Conservation (phyloP, 2,113 vertebrate species). For the Acanthisitta chloris region DNA sequence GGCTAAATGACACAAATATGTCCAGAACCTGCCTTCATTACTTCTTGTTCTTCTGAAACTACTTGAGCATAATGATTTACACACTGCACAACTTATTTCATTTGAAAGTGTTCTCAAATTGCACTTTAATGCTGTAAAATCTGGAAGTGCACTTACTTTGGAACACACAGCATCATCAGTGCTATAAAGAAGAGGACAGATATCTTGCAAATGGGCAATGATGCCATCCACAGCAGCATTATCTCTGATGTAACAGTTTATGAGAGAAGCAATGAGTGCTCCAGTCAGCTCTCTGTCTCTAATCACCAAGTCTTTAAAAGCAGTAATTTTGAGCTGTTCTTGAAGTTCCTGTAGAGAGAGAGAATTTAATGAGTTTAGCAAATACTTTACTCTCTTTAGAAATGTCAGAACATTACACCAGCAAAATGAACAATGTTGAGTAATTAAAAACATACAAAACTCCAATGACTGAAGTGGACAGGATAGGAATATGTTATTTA, state of each 20-base stretch:
- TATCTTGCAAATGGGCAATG: slow-evolving; percentile 88
- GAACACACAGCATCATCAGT: slow-evolving; percentile 93
- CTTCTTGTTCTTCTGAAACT: not conserved
- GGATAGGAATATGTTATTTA: not conserved
- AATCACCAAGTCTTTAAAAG: slow-evolving; percentile 93
- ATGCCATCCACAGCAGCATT: slow-evolving; percentile 92
- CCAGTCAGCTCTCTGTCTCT: slow-evolving; percentile 90
- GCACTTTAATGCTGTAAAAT: not conserved
- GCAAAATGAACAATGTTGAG: not conserved
- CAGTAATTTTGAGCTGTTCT: slow-evolving; percentile 89
- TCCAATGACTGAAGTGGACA: not conserved
- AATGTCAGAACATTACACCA: not conserved
- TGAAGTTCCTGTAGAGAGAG: slow-evolving; percentile 84
- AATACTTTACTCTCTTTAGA: not conserved
- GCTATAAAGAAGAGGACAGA: slow-evolving; percentile 94
- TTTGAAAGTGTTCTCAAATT: not conserved
- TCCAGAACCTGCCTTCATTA: not conserved
- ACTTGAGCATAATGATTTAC: not conserved
- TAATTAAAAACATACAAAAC: not conserved
- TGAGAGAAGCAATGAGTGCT: slow-evolving; percentile 90
- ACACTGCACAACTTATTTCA: not conserved
- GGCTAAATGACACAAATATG: not conserved
- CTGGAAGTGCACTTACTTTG: slow-evolving; percentile 75
- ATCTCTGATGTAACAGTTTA: slow-evolving; percentile 96
- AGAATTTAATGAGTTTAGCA: not conserved